Conservation (phyloP, 2,888 invertebrate genomes). For the Charanyca ferruginea region DNA sequence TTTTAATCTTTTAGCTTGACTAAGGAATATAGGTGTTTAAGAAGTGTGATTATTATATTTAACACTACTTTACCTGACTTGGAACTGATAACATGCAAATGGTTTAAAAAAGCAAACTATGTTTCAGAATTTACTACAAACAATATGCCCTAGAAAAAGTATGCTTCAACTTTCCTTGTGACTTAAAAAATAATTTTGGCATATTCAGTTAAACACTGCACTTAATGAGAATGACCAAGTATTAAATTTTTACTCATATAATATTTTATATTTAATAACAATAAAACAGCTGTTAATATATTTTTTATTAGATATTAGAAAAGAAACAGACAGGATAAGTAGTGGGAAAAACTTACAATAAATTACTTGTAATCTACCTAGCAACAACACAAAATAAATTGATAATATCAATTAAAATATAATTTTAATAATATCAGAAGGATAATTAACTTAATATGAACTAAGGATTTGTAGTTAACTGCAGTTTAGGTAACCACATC, state of each 20-base stretch:
- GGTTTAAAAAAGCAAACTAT: background rate
- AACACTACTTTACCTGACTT: background rate
- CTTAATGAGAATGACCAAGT: slow-evolving; percentile 7
- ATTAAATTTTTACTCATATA: background rate
- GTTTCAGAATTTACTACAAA: background rate
- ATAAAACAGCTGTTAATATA: background rate
- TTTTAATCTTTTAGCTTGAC: slow-evolving; percentile 18
- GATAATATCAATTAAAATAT: background rate
- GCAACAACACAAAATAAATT: background rate
- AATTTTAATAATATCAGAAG: background rate
- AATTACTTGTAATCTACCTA: background rate
- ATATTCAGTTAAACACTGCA: background rate
- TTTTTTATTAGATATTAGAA: background rate
- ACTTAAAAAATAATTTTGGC: background rate
- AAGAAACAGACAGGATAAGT: background rate
- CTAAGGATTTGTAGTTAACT: slow-evolving; percentile 23
- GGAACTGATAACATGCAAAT: background rate
- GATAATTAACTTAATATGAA: slow-evolving; percentile 6
- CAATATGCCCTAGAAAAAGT: background rate
- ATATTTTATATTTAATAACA: background rate
- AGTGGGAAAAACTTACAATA: background rate
- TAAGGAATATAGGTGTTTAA: background rate
- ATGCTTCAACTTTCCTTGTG: slow-evolving; percentile 9
- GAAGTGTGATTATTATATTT: background rate
- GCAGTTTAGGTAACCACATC: slow-evolving; percentile 29